phyloP scores from a whole-genome alignment of 2,888 invertebrate species.

The Cheilosia vulpina region DNA sequence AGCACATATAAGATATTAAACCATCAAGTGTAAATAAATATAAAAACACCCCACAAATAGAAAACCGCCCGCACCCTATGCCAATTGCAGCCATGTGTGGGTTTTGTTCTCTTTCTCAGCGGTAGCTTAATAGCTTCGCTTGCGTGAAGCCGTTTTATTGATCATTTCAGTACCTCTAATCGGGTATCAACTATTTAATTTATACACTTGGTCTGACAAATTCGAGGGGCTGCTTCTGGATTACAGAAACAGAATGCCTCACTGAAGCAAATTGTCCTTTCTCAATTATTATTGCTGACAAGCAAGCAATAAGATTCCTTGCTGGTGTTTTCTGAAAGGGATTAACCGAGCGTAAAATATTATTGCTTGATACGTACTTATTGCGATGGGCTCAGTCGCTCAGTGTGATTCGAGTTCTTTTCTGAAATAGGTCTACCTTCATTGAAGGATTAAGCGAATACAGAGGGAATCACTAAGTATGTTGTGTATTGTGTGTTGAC shows the following conservation, averaged over 20 bases:
- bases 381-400: conserved; percentile 67
- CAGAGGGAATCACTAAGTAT: conserved; percentile 67
- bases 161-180: conserved; percentile 76
- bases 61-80: conserved; percentile 64
- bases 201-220: conserved; percentile 83
- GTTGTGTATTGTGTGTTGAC: conserved; percentile 66
- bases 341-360: conserved; percentile 83
- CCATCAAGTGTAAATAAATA: conserved; percentile 69
- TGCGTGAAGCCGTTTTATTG: conserved; percentile 73
- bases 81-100: conserved; percentile 65
- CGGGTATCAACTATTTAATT: conserved; percentile 79
- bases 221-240: conserved; percentile 80
- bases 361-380: conserved; percentile 77
- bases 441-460: conserved; percentile 72
- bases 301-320: conserved; percentile 75
- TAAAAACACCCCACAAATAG: conserved; percentile 67
- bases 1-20: conserved; percentile 58
- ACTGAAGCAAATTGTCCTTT: conserved; percentile 75
- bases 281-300: conserved; percentile 76
- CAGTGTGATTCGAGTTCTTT: conserved; percentile 67
- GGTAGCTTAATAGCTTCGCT: conserved; percentile 74
- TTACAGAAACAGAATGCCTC: conserved; percentile 78
- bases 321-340: conserved; percentile 77
- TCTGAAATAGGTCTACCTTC: conserved; percentile 73
- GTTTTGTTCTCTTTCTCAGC: conserved; percentile 65